Evolutionary conservation across 92 coral and sea anemone species (phyloP), one percentile per base, ranked within the genome.

Genomic region (Porites evermanni): DNA sequence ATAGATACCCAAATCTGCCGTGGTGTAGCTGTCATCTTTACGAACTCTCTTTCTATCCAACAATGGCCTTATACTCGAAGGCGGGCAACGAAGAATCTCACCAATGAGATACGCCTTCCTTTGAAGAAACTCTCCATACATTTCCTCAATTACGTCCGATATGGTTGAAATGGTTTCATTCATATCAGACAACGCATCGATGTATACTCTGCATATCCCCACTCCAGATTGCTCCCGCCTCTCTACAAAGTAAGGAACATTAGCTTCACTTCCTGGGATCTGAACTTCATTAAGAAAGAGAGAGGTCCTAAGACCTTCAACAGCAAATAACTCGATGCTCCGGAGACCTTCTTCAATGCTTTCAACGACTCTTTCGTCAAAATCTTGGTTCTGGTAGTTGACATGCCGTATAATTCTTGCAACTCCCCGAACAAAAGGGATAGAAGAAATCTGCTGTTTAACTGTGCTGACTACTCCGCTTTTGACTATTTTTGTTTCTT

Each of bases 341-440:
- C 21, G 58, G 38, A 92, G 71, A 3, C 44, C 53, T 50, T 71
- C 66, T 53, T 70, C 71, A 18, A 92, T 71, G 7, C 10, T 23
- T 9, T 20, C 20, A 71, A 74, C 16, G 12, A 87, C 38, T 23
- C 18, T 20, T 0, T 81, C 89, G 29, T 73, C 52, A 10, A 87
- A 84, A 29, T 32, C 44, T 63, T 72, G 74, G 0, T 70, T 20
- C 53, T 65, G 29, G 20, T 53, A 52, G 60, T 85, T 87, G 53
- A 32, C 90, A 69, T 92, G 92, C 18, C 79, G 88, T 53, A 92
- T 67, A 29, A 88, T 56, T 16, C 95, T 89, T 20, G 80, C 73
- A 53, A 92, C 18, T 50, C 92, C 90, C 1, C 38, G 68, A 72
- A 69, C 54, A 77, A 92, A 92, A 68, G 89, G 87, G 21, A 12